phyloP scores from a whole-genome alignment of 2,797 vertebrate genomes.

The Anabacerthia variegaticeps region DNA sequence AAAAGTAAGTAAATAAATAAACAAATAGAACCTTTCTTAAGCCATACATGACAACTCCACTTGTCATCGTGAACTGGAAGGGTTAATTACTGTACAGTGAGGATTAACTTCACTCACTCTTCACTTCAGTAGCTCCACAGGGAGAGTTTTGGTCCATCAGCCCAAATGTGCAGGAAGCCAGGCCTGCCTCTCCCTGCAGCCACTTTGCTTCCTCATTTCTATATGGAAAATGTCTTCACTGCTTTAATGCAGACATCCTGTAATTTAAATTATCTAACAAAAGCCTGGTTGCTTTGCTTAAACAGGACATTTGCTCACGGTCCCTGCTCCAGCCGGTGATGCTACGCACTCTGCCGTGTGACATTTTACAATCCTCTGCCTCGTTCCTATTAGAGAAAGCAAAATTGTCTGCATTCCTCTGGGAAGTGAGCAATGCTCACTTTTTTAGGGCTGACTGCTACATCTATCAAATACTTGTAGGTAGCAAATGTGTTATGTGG shows the following conservation, averaged over 20 bases:
- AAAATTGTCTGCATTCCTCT: slow-evolving; percentile 72
- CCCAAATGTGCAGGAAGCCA: not conserved
- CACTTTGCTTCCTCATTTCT: not conserved
- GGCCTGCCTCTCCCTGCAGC: not conserved
- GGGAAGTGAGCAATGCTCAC: slow-evolving; percentile 45
- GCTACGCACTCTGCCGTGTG: slow-evolving; percentile 8
- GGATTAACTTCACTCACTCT: not conserved
- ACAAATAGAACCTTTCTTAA: not conserved
- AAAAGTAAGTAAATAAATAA: not conserved
- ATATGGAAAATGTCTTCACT: not conserved
- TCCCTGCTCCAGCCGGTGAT: not conserved
- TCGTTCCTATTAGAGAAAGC: slow-evolving; percentile 64
- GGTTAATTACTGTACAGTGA: not conserved
- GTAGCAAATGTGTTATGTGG: slow-evolving; percentile 64
- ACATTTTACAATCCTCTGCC: slow-evolving; percentile 65
- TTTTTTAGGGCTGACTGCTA: slow-evolving; percentile 63
- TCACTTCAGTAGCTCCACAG: not conserved
- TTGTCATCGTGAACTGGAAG: not conserved
- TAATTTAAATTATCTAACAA: slow-evolving; percentile 50
- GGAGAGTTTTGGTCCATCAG: not conserved
- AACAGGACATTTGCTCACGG: not conserved
- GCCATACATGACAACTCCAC: not conserved
- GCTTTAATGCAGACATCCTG: not conserved
- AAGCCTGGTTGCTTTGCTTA: no score
- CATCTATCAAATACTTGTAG: slow-evolving; percentile 53